A percentile compares a stretch with the other conserved stretches of the same genome.
Conservation (phyloP, 2,797 vertebrate genomes). For the Bradypus variegatus region DNA sequence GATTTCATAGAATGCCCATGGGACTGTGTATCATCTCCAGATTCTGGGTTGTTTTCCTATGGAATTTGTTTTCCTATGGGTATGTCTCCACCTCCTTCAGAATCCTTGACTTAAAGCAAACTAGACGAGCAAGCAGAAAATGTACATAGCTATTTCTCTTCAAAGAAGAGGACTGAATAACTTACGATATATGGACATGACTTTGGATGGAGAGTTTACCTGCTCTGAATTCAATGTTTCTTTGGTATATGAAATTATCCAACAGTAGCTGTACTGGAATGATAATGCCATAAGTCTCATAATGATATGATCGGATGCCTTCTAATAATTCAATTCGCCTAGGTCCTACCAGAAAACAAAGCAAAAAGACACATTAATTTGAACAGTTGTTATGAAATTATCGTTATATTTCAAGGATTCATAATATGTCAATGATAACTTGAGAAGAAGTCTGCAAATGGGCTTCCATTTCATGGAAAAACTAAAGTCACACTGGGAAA, state of each 20-base stretch:
- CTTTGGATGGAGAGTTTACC: slow-evolving; percentile 58
- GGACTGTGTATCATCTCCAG: neutral
- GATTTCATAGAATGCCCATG: neutral
- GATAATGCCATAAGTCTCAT: slow-evolving; percentile 84
- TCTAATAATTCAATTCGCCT: slow-evolving; percentile 80
- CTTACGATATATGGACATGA: slow-evolving; percentile 29
- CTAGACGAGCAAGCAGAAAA: slow-evolving; percentile 1
- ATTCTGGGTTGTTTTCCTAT: neutral
- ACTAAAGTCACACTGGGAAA: slow-evolving; percentile 12
- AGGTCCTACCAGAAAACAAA: slow-evolving; percentile 69
- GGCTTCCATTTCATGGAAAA: slow-evolving; percentile 14
- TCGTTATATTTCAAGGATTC: slow-evolving; percentile 12
- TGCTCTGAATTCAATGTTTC: slow-evolving; percentile 78
- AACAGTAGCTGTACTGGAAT: slow-evolving; percentile 88
- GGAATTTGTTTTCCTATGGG: neutral
- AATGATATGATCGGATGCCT: slow-evolving; percentile 80
- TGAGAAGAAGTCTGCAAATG: slow-evolving; percentile 2
- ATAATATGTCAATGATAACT: neutral
- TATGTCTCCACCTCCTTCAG: neutral
- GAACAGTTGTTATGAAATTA: slow-evolving; percentile 25
- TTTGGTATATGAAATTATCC: slow-evolving; percentile 84
- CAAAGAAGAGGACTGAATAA: slow-evolving; percentile 34
- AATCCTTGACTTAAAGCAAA: slow-evolving; percentile 8
- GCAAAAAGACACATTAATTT: slow-evolving; percentile 36
- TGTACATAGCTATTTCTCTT: neutral